A percentile compares a stretch with the other conserved stretches of the same genome.
Conservation (phyloP, 23 tunicate genomes). For the Trididemnum nubilum region DNA sequence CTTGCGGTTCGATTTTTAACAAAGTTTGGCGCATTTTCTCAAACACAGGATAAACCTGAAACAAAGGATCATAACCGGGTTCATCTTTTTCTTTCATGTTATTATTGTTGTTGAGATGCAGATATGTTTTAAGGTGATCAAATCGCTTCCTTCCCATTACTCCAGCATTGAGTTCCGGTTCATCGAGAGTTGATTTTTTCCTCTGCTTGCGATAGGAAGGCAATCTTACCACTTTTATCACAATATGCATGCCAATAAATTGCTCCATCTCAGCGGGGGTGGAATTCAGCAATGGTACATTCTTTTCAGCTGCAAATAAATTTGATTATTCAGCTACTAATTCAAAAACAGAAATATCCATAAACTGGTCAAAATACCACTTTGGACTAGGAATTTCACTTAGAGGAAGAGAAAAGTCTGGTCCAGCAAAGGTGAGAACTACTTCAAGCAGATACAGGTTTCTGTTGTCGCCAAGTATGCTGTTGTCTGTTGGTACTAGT, state of each 20-base stretch:
- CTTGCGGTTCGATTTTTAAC: background rate
- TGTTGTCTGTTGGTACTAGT: background rate
- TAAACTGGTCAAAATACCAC: background rate
- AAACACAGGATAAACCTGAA: constrained; percentile 1
- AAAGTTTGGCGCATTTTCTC: background rate
- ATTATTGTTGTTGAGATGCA: too few species aligned
- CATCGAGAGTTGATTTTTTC: background rate
- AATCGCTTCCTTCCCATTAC: constrained; percentile 18
- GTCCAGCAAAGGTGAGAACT: background rate
- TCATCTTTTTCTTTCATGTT: constrained; percentile 2
- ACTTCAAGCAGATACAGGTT: background rate
- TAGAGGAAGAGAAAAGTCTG: background rate
- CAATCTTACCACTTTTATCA: constrained; percentile 7
- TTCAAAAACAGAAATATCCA: background rate
- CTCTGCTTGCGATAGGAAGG: constrained; percentile 9
- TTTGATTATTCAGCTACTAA: too few species aligned
- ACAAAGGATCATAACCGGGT: constrained; percentile 20
- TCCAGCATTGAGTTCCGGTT: constrained; percentile 10
- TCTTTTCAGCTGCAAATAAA: too few species aligned
- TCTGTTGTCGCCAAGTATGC: background rate
- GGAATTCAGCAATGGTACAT: too few species aligned
- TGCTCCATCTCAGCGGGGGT: constrained; percentile 22
- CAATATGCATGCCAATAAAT: constrained; percentile 20
- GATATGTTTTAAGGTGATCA: constrained; percentile 3
- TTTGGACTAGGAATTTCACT: background rate